Percentiles rank a stretch among this genome's conserved stretches.
Evolutionary conservation across 2,797 vertebrate species (phyloP).

Genomic region (Micromesistius poutassou): DNA sequence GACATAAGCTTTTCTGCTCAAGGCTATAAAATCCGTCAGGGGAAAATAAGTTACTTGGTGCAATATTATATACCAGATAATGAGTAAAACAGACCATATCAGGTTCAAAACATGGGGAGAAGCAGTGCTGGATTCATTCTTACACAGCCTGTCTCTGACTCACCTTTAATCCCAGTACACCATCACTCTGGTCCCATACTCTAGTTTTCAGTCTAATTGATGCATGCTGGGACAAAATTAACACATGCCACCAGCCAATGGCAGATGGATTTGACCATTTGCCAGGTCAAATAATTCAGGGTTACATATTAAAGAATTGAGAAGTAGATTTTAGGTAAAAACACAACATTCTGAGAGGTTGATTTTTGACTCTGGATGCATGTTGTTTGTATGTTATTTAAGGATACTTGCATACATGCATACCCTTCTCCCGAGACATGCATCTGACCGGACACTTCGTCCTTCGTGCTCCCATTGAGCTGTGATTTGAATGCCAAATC

Average conservation of each 20-base stretch:
- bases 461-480: neutral
- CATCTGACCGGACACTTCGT: neutral
- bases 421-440: neutral
- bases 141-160: neutral
- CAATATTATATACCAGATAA: neutral
- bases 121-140: neutral
- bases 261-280: neutral
- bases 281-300: neutral
- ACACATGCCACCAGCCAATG: neutral
- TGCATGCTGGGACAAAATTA: neutral
- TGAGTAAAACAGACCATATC: neutral
- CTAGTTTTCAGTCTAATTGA: neutral
- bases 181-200: neutral
- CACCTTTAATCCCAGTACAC: neutral
- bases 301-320: neutral
- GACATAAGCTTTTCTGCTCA: slow-evolving; percentile 3
- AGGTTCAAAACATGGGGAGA: neutral
- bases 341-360: neutral
- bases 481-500: neutral
- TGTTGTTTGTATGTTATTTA: neutral
- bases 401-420: neutral
- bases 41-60: neutral
- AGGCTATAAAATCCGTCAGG: neutral
- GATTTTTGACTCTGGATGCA: neutral
- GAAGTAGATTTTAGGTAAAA: neutral